Evolutionary conservation across 2,888 invertebrate species (phyloP), one percentile per base, ranked within the genome.

Genomic region (Odontocerum albicorne): DNA sequence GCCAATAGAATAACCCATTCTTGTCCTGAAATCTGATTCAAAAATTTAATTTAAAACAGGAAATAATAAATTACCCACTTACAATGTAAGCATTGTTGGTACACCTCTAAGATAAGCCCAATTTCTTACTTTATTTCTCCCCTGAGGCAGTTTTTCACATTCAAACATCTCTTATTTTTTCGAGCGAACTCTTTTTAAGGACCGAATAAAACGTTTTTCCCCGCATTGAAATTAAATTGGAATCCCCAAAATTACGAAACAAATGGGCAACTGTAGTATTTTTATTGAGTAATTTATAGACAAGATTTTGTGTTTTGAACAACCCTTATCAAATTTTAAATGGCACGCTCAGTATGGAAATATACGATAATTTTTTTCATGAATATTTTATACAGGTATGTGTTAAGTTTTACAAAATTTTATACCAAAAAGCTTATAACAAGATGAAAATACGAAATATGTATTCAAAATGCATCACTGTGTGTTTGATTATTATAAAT

Each of bases 101-200:
- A 38, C 40, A 49, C 36, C 52, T 33, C 46, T 15, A 21, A 54
- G 59, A 56, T 59, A 59, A 59, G 55, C 45, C 50, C 55, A 56
- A 55, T 56, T 59, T 51, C 49, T 49, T 52, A 49, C 44, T 59
- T 59, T 55, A 59, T 52, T 39, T 36, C 33, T 46, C 59, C 59
- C 52, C 7, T 4, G 49, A 42, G 59, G 44, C 49, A 20, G 20
- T 49, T 57, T 49, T 42, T 55, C 50, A 42, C 49, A 57, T 39
- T 35, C 33, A 38, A 22, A 33, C 22, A 44, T 45, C 54, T 47
- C 55, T 43, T 38, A 27, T 16, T 20, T 35, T 50, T 31, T 33
- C 33, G 20, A 12, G n/a, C n/a, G n/a, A 38, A 33, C 15, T 22
- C 31, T 15, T 40, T 49, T 49, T 38, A 49, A 17, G 40, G 32